Conservation (phyloP, 2,888 invertebrate species). For the Diaphora mendica region DNA sequence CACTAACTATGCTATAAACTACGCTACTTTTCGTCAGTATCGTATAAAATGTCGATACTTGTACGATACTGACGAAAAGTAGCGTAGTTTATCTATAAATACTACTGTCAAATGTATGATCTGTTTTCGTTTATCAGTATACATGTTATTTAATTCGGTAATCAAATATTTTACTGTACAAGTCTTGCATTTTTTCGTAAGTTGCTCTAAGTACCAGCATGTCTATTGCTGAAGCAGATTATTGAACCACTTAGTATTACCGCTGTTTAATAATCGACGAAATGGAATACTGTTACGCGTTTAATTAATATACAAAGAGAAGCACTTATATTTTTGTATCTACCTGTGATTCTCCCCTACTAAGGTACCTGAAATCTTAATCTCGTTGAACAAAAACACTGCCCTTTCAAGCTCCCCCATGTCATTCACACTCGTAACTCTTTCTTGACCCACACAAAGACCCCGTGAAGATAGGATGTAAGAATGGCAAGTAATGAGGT, state of each 20-base stretch:
- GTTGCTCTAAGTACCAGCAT: neutral
- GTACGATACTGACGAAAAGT: too few relatives aligned
- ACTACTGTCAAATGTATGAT: neutral
- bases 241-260: neutral
- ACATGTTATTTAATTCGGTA: neutral
- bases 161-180: neutral
- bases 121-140: neutral
- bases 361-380: conserved; percentile 50
- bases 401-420: conserved; percentile 61
- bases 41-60: too few relatives aligned
- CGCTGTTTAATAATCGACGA: neutral
- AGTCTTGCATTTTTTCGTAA: neutral
- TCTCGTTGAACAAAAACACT: conserved; percentile 44
- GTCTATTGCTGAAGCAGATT: neutral
- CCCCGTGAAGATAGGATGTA: conserved; percentile 59
- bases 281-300: neutral
- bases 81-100: too few relatives aligned
- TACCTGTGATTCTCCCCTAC: conserved; percentile 18
- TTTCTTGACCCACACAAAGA: conserved; percentile 83
- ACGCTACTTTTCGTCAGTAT: too few relatives aligned
- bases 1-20: too few relatives aligned
- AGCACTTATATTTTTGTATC: conserved; percentile 25
- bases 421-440: conserved; percentile 79
- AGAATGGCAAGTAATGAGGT: conserved; percentile 85
- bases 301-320: conserved; percentile 11